Percentiles rank a stretch among this genome's conserved stretches.
These are phyloP conservation scores for Silurus glanis DNA, from an alignment of 2,113 vertebrate species.

Conservation along the genomic window DNA sequence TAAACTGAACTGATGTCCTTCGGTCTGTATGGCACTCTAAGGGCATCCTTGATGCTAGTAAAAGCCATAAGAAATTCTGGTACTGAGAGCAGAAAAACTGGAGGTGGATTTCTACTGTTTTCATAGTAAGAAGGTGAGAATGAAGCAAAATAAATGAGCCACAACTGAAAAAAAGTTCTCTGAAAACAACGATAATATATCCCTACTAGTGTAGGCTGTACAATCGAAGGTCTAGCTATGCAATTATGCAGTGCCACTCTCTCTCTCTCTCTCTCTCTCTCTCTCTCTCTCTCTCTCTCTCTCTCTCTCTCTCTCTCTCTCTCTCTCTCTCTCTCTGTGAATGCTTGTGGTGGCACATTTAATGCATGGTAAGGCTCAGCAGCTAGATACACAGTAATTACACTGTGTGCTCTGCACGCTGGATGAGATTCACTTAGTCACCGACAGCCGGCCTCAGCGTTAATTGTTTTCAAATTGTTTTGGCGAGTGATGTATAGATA, in stretches of 20 bases:
- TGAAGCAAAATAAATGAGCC: background rate
- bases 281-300: slow-evolving; percentile 33
- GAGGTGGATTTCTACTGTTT: background rate
- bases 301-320: slow-evolving; percentile 39
- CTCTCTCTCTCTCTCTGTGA: slow-evolving; percentile 41
- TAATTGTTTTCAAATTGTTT: slow-evolving; percentile 58
- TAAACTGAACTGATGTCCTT: background rate
- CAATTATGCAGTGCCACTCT: slow-evolving; percentile 35
- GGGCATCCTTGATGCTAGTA: background rate
- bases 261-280: slow-evolving; percentile 25
- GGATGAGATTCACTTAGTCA: slow-evolving; percentile 55
- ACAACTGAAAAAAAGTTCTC: background rate
- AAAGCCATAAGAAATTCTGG: background rate
- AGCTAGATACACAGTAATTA: slow-evolving; percentile 63
- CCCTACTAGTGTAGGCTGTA: background rate
- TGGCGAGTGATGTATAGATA: slow-evolving; percentile 53
- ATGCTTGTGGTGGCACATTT: slow-evolving; percentile 43
- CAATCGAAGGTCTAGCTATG: slow-evolving; percentile 13
- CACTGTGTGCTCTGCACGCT: slow-evolving; percentile 55
- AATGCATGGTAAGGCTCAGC: slow-evolving; percentile 70
- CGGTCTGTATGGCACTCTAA: background rate
- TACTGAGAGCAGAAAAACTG: background rate
- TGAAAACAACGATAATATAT: background rate
- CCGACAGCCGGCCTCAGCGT: slow-evolving; percentile 51
- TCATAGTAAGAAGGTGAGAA: background rate